These are phyloP conservation scores for Gallinago jamesoni DNA, from an alignment of 2,113 vertebrate species.

Conservation along the genomic window DNA sequence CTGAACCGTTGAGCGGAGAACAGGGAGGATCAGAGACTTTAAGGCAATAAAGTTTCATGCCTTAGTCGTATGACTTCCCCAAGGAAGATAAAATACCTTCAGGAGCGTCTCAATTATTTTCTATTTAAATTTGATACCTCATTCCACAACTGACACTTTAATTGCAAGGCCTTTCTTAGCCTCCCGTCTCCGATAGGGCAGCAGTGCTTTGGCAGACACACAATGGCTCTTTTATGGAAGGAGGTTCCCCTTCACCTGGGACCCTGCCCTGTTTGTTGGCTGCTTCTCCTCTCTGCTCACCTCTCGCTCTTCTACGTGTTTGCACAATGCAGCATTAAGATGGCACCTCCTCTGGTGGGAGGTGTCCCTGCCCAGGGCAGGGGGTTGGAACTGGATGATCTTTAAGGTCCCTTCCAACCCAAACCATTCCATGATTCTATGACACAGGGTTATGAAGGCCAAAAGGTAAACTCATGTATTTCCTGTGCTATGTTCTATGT, in stretches of 20 bases:
- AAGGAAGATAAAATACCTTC: background rate
- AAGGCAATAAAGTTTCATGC: background rate
- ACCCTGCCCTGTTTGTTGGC: background rate
- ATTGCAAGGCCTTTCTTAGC: background rate
- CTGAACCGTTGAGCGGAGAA: background rate
- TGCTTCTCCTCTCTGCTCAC: constrained; percentile 1
- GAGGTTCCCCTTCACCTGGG: background rate
- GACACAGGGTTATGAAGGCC: background rate
- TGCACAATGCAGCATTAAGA: background rate
- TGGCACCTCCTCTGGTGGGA: background rate
- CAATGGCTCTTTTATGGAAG: constrained; percentile 31
- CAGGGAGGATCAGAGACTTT: background rate
- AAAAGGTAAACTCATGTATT: background rate
- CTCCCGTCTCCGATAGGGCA: background rate
- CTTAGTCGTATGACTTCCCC: background rate
- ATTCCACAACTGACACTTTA: constrained; percentile 37
- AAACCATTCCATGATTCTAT: no score
- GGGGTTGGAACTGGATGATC: no score
- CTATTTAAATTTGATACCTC: constrained; percentile 49
- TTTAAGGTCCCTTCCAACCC: no score
- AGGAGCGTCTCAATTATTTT: background rate
- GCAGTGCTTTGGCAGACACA: constrained; percentile 45
- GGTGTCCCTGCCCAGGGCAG: no score
- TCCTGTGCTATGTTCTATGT: background rate
- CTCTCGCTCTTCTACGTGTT: background rate